These are phyloP conservation scores for Penaeus chinensis DNA, from an alignment of 1,140 invertebrate genomes.

Conservation along the genomic window DNA sequence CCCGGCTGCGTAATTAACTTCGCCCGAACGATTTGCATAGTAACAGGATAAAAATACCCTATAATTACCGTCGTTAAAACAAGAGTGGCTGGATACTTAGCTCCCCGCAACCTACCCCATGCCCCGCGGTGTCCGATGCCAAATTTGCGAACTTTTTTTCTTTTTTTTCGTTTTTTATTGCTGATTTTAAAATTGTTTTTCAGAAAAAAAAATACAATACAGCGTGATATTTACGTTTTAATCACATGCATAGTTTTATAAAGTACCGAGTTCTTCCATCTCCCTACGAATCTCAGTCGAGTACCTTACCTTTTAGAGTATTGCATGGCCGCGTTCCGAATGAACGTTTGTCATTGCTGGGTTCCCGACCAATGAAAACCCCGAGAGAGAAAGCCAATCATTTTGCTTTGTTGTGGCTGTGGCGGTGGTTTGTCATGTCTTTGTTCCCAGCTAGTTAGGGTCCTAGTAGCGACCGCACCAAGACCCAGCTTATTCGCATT, in stretches of 20 bases:
- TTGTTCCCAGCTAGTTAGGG: constrained; percentile 23
- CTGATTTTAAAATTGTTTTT: no score
- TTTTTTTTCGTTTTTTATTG: background rate
- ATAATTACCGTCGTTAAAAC: constrained; percentile 59
- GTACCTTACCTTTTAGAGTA: no score
- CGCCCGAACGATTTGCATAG: constrained; percentile 49
- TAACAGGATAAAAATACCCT: constrained; percentile 59
- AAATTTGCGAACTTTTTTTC: constrained; percentile 8
- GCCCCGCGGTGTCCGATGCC: background rate
- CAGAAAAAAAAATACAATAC: no score
- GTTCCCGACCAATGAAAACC: constrained; percentile 10
- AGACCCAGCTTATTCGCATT: background rate
- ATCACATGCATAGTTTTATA: background rate
- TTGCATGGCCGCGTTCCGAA: no score
- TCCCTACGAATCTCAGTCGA: no score
- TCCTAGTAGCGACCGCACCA: background rate
- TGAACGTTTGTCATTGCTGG: background rate
- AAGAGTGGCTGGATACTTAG: constrained; percentile 49
- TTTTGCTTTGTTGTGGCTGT: constrained; percentile 19
- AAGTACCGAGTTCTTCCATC: background rate
- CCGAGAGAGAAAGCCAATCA: constrained; percentile 16
- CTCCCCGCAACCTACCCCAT: constrained; percentile 22
- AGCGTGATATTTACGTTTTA: background rate
- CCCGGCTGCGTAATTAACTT: constrained; percentile 47
- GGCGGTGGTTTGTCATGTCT: constrained; percentile 29